These are phyloP conservation scores for Hystrix brachyura DNA, from an alignment of 2,113 vertebrate genomes.

Conservation along the genomic window DNA sequence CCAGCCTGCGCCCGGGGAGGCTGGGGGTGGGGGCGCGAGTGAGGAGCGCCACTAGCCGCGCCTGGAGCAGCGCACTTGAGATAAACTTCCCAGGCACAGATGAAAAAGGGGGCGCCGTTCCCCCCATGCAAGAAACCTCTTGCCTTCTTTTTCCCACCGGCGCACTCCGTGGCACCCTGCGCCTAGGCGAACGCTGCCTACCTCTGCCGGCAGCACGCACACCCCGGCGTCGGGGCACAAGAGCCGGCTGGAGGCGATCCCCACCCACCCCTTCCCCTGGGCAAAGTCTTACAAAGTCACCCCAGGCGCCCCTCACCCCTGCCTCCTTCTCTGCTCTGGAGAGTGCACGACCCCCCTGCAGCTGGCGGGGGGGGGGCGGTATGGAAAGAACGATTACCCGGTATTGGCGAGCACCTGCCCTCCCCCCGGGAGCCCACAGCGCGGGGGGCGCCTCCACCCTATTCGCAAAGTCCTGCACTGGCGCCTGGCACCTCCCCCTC, in stretches of 20 bases:
- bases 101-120: conserved; percentile 62
- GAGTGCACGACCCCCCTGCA: conserved; percentile 46
- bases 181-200: conserved; percentile 60
- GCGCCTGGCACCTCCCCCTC: conserved; percentile 75
- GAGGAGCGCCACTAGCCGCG: conserved; percentile 73
- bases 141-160: conserved; percentile 13
- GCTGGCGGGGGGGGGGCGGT: background rate
- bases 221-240: conserved; percentile 32
- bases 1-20: conserved; percentile 19
- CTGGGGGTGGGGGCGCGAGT: conserved; percentile 17
- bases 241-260: conserved; percentile 21
- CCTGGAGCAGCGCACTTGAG: conserved; percentile 71
- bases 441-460: conserved; percentile 75
- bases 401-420: conserved; percentile 73
- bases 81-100: conserved; percentile 79
- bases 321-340: conserved; percentile 34
- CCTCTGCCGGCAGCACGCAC: conserved; percentile 63
- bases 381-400: conserved; percentile 4
- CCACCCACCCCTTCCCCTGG: conserved; percentile 68
- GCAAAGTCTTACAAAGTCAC: conserved; percentile 83
- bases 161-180: conserved; percentile 45
- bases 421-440: background rate
- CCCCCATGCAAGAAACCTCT: conserved; percentile 27
- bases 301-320: conserved; percentile 73
- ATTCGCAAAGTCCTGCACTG: conserved; percentile 75